Evolutionary conservation across 2,113 vertebrate genomes (phyloP).

Genomic region (Rhea pennata): DNA sequence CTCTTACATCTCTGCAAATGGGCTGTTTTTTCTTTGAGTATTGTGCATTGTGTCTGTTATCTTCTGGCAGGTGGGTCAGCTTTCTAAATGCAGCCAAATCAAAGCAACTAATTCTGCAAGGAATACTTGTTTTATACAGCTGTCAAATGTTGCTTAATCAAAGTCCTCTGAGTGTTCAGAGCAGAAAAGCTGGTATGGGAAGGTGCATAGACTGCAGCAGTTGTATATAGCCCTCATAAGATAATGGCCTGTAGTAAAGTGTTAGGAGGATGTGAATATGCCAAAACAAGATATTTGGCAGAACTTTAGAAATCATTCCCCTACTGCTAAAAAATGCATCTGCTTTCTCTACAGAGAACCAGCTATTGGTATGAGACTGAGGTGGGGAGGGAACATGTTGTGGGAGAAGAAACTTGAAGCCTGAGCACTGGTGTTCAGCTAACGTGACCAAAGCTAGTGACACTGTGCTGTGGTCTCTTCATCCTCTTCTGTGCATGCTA

Average conservation of each 20-base stretch:
- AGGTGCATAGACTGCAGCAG: background rate
- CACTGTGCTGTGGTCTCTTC: background rate
- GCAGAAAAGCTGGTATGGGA: background rate
- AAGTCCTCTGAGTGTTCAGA: rapidly evolving
- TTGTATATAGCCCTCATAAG: background rate
- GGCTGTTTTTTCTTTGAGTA: background rate
- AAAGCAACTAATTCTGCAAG: background rate
- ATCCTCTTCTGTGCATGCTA: rapidly evolving
- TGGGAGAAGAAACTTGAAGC: background rate
- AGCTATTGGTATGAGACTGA: background rate
- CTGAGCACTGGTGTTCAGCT: no score
- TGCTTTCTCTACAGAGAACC: background rate
- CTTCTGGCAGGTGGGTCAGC: background rate
- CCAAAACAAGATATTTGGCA: background rate
- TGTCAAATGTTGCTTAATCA: background rate
- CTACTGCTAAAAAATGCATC: background rate
- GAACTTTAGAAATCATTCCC: background rate
- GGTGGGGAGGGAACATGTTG: background rate
- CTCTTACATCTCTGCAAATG: background rate
- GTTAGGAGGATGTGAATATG: background rate
- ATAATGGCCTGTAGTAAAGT: no score
- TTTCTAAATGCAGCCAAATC: no score
- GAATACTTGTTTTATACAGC: background rate
- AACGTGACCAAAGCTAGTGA: background rate
- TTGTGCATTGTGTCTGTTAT: background rate